Percentiles rank a stretch among this genome's conserved stretches.
Evolutionary conservation across 1,140 invertebrate genomes (phyloP).

Genomic region (Galleria mellonella): DNA sequence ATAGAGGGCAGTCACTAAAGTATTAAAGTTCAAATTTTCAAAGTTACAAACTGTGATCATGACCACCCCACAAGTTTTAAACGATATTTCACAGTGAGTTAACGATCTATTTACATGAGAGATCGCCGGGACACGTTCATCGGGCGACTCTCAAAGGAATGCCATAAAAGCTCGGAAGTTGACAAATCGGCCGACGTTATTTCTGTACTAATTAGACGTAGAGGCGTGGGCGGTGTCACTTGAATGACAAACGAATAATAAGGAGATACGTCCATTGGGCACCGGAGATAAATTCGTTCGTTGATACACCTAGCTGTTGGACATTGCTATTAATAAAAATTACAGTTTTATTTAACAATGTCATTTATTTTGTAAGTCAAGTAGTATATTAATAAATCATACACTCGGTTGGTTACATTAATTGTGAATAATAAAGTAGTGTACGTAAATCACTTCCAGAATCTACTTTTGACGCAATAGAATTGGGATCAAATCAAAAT

Average conservation of each 20-base stretch:
- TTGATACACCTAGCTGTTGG: conserved; percentile 10
- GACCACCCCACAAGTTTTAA: conserved; percentile 42
- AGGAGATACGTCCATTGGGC: conserved; percentile 11
- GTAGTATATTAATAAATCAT: too few relatives aligned
- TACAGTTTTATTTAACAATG: too few relatives aligned
- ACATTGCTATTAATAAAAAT: conserved; percentile 4
- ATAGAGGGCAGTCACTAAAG: too few relatives aligned
- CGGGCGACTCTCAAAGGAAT: conserved; percentile 48
- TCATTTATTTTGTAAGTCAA: too few relatives aligned
- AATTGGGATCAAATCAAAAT: too few relatives aligned
- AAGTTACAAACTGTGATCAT: not conserved
- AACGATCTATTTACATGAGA: conserved; percentile 53
- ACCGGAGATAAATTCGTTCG: conserved; percentile 20
- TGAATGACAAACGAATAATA: conserved; percentile 22
- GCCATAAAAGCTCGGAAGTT: conserved; percentile 60
- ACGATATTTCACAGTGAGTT: conserved; percentile 49
- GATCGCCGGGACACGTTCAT: conserved; percentile 22
- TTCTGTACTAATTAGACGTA: conserved; percentile 68
- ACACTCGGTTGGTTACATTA: too few relatives aligned
- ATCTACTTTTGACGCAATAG: too few relatives aligned
- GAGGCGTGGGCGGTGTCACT: conserved; percentile 38
- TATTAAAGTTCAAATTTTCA: too few relatives aligned
- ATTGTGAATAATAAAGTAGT: too few relatives aligned
- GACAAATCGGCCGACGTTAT: conserved; percentile 67
- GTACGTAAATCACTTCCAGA: too few relatives aligned